A percentile compares a stretch with the other conserved stretches of the same genome.
phyloP scores from a whole-genome alignment of 1,140 invertebrate genomes.

The Lepidotrigona ventralis region DNA sequence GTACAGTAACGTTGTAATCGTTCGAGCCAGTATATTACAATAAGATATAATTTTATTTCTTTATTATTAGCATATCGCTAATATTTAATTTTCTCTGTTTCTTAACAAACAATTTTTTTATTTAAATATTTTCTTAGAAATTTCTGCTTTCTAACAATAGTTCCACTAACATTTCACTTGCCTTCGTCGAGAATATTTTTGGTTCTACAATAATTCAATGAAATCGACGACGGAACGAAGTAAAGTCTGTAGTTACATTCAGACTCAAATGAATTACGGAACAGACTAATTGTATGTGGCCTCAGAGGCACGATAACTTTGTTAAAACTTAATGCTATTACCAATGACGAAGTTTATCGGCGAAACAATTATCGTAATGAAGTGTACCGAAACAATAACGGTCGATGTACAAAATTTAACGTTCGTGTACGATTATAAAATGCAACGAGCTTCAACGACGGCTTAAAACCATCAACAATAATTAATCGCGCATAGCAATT shows the following conservation, averaged over 20 bases:
- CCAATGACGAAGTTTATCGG: constrained; percentile 14
- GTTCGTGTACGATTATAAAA: constrained; percentile 45
- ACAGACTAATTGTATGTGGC: neutral
- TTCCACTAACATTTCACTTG: neutral
- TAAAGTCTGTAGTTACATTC: neutral
- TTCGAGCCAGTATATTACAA: no score
- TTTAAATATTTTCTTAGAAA: no score
- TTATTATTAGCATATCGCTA: no score
- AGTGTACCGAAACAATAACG: neutral
- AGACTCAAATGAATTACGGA: neutral
- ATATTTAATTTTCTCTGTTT: neutral
- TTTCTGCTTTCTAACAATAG: neutral
- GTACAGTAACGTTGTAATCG: no score
- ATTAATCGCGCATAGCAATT: constrained; percentile 55
- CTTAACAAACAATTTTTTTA: neutral
- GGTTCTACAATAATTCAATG: neutral
- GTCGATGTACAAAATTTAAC: constrained; percentile 19
- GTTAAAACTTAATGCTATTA: neutral
- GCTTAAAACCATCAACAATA: constrained; percentile 55
- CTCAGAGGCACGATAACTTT: constrained; percentile 28
- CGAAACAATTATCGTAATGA: constrained; percentile 48
- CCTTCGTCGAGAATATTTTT: neutral
- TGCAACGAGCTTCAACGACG: constrained; percentile 42
- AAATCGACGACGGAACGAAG: neutral
- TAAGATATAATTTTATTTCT: neutral